phyloP scores from a whole-genome alignment of 2,113 vertebrate species.

The Tiliqua scincoides region DNA sequence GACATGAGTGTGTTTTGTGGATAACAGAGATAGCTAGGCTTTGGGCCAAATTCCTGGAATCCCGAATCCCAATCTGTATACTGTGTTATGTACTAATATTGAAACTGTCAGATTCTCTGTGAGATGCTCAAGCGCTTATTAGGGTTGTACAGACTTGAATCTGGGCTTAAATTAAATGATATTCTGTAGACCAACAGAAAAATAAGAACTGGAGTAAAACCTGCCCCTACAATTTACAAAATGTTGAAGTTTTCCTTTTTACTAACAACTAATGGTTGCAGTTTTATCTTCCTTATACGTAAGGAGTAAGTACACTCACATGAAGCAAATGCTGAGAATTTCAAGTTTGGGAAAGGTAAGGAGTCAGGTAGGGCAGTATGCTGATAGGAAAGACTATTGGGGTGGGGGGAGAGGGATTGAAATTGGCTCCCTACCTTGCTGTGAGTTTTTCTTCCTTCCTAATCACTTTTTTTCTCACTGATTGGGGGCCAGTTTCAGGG shows the following conservation, averaged over 20 bases:
- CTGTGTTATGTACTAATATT: no score
- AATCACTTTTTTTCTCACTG: no score
- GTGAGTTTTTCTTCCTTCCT: no score
- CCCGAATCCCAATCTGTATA: background rate
- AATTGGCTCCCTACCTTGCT: background rate
- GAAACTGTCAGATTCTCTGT: background rate
- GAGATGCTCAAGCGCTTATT: background rate
- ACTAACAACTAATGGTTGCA: background rate
- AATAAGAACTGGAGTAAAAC: background rate
- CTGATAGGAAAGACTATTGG: background rate
- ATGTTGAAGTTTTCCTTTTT: background rate
- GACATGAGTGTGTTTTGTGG: background rate
- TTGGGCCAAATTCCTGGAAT: background rate
- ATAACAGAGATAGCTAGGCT: background rate
- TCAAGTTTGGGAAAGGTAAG: background rate
- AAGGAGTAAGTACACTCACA: background rate
- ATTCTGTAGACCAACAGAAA: background rate
- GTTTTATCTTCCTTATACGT: background rate
- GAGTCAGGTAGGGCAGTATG: background rate
- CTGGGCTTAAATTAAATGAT: background rate
- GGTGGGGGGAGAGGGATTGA: background rate
- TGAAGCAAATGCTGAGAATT: background rate
- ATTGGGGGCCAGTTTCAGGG: no score
- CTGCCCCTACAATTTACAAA: background rate
- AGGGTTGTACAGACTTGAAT: background rate